Conservation (phyloP, 2,797 vertebrate species). For the Xenopus petersii region DNA sequence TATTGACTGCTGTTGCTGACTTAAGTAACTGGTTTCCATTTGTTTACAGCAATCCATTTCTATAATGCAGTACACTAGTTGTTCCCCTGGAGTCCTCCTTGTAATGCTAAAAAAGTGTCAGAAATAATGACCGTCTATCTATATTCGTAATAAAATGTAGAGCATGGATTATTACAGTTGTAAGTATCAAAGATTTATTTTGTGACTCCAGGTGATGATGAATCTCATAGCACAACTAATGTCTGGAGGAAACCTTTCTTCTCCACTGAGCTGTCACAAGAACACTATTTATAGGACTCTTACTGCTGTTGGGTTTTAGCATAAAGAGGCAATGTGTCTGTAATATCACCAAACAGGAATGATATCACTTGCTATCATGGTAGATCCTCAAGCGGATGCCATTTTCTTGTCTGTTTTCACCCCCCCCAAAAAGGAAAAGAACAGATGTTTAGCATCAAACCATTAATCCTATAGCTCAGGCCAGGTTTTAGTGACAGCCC, state of each 20-base stretch:
- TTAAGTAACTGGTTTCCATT: constrained; percentile 70
- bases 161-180: constrained; percentile 79
- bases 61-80: constrained; percentile 68
- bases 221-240: constrained; percentile 84
- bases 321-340: constrained; percentile 78
- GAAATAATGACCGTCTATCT: constrained; percentile 81
- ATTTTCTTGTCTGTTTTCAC: constrained; percentile 76
- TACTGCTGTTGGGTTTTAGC: constrained; percentile 77
- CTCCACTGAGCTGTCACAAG: constrained; percentile 74
- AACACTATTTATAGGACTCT: constrained; percentile 81
- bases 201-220: constrained; percentile 81
- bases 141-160: constrained; percentile 80
- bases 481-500: constrained; percentile 73
- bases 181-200: constrained; percentile 83
- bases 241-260: constrained; percentile 81
- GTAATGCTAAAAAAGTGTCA: constrained; percentile 78
- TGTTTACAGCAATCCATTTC: constrained; percentile 75
- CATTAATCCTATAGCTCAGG: constrained; percentile 72
- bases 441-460: constrained; percentile 81
- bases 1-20: constrained; percentile 64
- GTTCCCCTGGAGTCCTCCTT: constrained; percentile 70
- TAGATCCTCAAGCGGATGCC: constrained; percentile 76
- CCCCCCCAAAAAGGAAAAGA: constrained; percentile 72
- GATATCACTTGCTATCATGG: constrained; percentile 74
- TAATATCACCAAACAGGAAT: constrained; percentile 73